Evolutionary conservation across 2,888 invertebrate genomes (phyloP), one percentile per base, ranked within the genome.

Genomic region (Melinopterus prodromus): DNA sequence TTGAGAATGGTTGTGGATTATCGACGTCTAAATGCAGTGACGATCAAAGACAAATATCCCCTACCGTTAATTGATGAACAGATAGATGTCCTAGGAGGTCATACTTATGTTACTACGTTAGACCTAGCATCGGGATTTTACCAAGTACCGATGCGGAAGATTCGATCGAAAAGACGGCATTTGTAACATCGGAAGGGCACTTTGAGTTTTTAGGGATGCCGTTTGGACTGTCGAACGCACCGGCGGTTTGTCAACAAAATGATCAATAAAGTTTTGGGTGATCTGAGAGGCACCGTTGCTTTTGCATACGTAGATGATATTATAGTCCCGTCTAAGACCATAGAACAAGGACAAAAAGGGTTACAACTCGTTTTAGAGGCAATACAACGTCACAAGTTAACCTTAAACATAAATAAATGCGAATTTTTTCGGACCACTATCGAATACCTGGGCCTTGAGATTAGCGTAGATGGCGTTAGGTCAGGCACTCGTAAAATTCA

Each of bases 341-440:
- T 83, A 15, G 76, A 80, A 76, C 81, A 83, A 82, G 81, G 82
- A n/a, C 70, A 81, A 80, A 70, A 12, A 15, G n/a, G 74, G 37
- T 16, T 74, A 74, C 26, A 74, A 74, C 35, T 81, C 70, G 81
- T 86, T 12, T 86, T 86, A 70, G 76, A 83, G 38, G 76, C 83
- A 81, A 75, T 86, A 12, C 74, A 76, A 37, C 80, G 83, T 71
- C 74, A 83, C 16, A 83, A 85, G 9, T 78, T 87, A 15, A 84
- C 84, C 76, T 38, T 87, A 5, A 83, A 87, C 38, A 83, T 84
- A 0, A 83, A 84, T 15, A 87, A 88, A 79, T 87, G 86, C 76
- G 82, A 84, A 77, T 87, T 87, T 78, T 80, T 85, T 6, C 77
- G 81, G 6, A 78, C 79, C 70, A 84, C 85, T 84, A 82, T 84